A percentile compares a stretch with the other conserved stretches of the same genome.
Evolutionary conservation across 2,113 vertebrate genomes (phyloP).

Genomic region (Cololabis saira): DNA sequence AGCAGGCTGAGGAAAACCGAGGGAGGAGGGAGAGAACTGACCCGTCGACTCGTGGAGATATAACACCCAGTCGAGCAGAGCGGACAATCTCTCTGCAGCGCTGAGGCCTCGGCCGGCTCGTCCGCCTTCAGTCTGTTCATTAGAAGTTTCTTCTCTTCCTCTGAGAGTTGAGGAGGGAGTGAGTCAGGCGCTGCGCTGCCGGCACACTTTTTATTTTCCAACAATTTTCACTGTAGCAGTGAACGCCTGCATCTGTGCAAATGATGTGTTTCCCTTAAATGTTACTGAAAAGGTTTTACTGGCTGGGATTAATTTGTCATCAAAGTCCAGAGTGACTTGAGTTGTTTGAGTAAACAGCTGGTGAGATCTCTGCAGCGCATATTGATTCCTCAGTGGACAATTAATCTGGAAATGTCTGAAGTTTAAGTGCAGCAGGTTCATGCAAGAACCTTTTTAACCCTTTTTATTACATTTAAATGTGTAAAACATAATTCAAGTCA

Average conservation of each 20-base stretch:
- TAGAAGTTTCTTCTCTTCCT: constrained; percentile 37
- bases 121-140: constrained; percentile 29
- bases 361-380: no score
- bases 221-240: not conserved
- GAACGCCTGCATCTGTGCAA: not conserved
- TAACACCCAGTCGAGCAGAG: constrained; percentile 38
- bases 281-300: constrained; percentile 16
- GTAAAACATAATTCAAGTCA: no score
- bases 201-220: no score
- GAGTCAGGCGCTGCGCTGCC: not conserved
- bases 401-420: no score
- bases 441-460: no score
- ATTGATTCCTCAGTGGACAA: no score
- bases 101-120: constrained; percentile 15
- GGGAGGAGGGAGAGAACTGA: constrained; percentile 36
- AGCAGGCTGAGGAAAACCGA: constrained; percentile 19
- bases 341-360: no score
- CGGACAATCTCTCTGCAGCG: constrained; percentile 39
- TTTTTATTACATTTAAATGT: no score
- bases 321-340: no score
- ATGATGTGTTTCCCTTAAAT: constrained; percentile 9
- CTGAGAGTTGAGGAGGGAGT: constrained; percentile 18
- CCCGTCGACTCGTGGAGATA: constrained; percentile 50
- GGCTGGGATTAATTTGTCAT: not conserved
- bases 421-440: no score